Conservation (phyloP, 2,113 vertebrate genomes). For the Regulus satrapa region DNA sequence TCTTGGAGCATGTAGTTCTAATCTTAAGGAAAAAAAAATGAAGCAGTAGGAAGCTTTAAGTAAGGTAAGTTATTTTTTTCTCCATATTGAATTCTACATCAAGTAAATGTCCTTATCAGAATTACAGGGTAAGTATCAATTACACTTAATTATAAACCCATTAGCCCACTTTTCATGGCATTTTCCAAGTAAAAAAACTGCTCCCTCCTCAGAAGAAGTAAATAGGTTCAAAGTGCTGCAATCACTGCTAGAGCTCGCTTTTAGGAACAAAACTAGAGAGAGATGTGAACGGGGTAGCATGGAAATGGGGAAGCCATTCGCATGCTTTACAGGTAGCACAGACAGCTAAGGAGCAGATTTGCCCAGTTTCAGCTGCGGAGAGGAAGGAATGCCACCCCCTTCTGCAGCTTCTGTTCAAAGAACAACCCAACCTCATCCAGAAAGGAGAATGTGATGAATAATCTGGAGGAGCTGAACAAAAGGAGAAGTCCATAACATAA, state of each 20-base stretch:
- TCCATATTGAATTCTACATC: not conserved
- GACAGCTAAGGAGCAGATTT: not conserved
- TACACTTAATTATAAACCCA: not conserved
- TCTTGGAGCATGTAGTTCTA: not conserved
- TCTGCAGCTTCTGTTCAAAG: not conserved
- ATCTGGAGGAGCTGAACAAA: not conserved
- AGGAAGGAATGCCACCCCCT: not conserved
- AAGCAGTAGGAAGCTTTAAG: not conserved
- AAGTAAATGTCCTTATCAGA: not conserved
- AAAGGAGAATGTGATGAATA: not conserved
- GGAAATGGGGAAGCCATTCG: not conserved
- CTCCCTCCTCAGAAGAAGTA: not conserved
- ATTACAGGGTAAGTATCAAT: not conserved
- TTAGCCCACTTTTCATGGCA: not conserved
- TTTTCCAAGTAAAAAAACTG: not conserved
- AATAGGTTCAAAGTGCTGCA: not conserved
- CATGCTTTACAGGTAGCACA: not conserved
- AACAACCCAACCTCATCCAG: not conserved
- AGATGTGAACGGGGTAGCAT: not conserved
- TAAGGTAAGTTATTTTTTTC: not conserved
- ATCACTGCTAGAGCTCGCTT: not conserved
- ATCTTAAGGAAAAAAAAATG: not conserved
- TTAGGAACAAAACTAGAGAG: not conserved
- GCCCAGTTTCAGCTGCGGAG: not conserved
- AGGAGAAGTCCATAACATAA: not conserved